These are phyloP conservation scores for Pelobates cultripes DNA, from an alignment of 2,797 vertebrate species.

Conservation along the genomic window DNA sequence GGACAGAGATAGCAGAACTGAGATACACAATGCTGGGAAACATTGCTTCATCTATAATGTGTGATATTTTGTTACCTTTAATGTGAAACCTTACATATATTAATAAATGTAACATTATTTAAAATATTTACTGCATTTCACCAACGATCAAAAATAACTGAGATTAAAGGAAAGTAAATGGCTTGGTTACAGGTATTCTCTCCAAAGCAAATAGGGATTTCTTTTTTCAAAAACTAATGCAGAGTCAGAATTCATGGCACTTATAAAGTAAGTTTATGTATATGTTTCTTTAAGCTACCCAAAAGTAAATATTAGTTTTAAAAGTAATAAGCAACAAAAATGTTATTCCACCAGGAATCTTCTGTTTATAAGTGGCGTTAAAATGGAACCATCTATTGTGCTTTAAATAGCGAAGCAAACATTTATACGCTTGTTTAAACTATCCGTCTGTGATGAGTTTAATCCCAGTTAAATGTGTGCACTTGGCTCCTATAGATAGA, in stretches of 20 bases:
- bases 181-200: too few species aligned
- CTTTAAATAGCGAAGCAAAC: slow-evolving; percentile 38
- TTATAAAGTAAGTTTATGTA: slow-evolving; percentile 26
- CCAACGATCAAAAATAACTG: too few species aligned
- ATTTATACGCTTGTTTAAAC: slow-evolving; percentile 23
- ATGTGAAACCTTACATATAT: too few species aligned
- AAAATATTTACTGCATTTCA: too few species aligned
- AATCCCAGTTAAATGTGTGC: slow-evolving; percentile 11
- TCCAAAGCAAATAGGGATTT: too few species aligned
- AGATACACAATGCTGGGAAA: too few species aligned
- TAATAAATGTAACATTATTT: too few species aligned
- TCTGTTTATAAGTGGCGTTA: slow-evolving; percentile 31
- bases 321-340: slow-evolving; percentile 45
- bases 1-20: too few species aligned
- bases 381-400: slow-evolving; percentile 15
- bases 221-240: too few species aligned
- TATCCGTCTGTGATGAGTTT: slow-evolving; percentile 2
- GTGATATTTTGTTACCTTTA: too few species aligned
- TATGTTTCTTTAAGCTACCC: slow-evolving; percentile 36
- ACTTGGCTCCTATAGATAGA: neutral
- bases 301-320: slow-evolving; percentile 51
- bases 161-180: too few species aligned
- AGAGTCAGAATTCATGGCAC: slow-evolving; percentile 19
- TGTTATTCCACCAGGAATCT: slow-evolving; percentile 41
- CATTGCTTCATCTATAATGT: too few species aligned